These are phyloP conservation scores for Zaprionus inermis DNA, from an alignment of 1,140 invertebrate species.

Conservation along the genomic window DNA sequence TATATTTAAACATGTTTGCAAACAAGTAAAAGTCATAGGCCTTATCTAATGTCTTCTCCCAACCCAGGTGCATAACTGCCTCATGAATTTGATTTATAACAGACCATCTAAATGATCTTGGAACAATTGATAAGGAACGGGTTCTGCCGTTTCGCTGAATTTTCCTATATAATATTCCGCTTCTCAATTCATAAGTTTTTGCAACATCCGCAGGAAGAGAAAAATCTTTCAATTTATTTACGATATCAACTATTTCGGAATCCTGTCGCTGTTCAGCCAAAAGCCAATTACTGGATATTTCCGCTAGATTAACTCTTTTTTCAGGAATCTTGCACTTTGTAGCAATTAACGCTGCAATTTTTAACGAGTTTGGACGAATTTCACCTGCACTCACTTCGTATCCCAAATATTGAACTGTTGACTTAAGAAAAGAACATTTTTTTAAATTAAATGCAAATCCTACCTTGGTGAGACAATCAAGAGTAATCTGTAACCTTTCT, in stretches of 20 bases:
- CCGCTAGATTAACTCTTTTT: constrained; percentile 20
- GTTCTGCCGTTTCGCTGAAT: constrained; percentile 20
- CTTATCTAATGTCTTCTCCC: constrained; percentile 27
- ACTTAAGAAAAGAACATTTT: constrained; percentile 22
- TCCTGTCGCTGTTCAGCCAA: constrained; percentile 17
- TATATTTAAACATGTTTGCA: constrained; percentile 15
- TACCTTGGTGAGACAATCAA: constrained; percentile 4
- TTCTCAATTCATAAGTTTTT: background rate
- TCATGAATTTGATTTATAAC: constrained; percentile 33
- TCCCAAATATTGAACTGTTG: constrained; percentile 27
- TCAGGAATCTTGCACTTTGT: constrained; percentile 11
- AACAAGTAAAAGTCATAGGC: constrained; percentile 25
- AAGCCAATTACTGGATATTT: constrained; percentile 21
- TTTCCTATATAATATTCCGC: constrained; percentile 23
- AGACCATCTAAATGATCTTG: constrained; percentile 26
- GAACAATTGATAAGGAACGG: constrained; percentile 25
- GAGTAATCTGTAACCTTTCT: constrained; percentile 18
- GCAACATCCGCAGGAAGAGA: constrained; percentile 16
- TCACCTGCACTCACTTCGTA: constrained; percentile 23
- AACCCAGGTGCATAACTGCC: constrained; percentile 26
- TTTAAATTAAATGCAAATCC: constrained; percentile 25
- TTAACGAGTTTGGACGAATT: constrained; percentile 28
- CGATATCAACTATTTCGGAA: constrained; percentile 11
- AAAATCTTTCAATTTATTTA: constrained; percentile 21
- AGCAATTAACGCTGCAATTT: constrained; percentile 12